These are phyloP conservation scores for Arctopsyche grandis DNA, from an alignment of 1,140 invertebrate species.

Conservation along the genomic window DNA sequence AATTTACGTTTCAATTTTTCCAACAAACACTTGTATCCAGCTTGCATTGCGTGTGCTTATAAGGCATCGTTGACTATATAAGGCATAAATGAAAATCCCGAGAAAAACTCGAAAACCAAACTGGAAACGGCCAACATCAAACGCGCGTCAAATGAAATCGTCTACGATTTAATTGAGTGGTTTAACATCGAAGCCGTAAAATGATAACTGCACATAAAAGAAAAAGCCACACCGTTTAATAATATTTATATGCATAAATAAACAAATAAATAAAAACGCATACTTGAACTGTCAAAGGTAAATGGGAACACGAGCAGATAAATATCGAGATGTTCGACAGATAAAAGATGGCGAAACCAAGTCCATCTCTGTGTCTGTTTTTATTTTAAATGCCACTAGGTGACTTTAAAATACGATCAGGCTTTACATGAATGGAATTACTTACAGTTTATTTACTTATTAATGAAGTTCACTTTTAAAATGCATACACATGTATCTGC, in stretches of 20 bases:
- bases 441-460: neutral
- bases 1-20: slow-evolving; percentile 5
- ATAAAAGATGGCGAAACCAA: slow-evolving; percentile 9
- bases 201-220: neutral
- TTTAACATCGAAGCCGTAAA: neutral
- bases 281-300: slow-evolving; percentile 30
- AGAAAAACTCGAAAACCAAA: neutral
- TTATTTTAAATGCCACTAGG: slow-evolving; percentile 6
- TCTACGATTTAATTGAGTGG: neutral
- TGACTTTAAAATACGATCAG: slow-evolving; percentile 8
- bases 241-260: neutral
- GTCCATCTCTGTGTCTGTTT: neutral
- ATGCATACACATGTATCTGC: too few relatives aligned
- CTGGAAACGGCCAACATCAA: neutral
- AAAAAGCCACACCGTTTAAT: neutral
- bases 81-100: neutral
- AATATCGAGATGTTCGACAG: slow-evolving; percentile 8
- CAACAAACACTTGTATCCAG: neutral
- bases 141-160: neutral
- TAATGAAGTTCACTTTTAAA: neutral
- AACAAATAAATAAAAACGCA: neutral
- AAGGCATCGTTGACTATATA: neutral
- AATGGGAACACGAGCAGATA: slow-evolving; percentile 25
- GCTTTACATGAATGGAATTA: neutral
- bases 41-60: neutral